phyloP scores from a whole-genome alignment of 2,888 invertebrate species.

The Oscheius myriophilus region DNA sequence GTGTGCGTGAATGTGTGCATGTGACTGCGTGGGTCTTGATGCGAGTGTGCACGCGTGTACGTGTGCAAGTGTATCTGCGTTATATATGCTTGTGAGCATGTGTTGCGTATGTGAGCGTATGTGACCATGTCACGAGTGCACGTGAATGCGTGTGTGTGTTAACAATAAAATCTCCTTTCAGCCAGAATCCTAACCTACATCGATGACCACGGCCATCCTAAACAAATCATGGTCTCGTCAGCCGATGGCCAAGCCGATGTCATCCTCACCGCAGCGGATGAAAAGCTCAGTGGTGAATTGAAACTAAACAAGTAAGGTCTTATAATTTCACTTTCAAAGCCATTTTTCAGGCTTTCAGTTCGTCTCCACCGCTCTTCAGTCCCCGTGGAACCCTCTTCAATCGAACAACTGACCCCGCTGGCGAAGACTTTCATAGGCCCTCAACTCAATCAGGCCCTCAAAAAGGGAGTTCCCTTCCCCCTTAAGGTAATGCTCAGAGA shows the following conservation, averaged over 20 bases:
- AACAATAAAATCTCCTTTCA: slow-evolving; percentile 30
- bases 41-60: no score
- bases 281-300: slow-evolving; percentile 58
- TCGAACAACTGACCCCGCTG: slow-evolving; percentile 65
- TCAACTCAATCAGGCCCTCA: slow-evolving; percentile 56
- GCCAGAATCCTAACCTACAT: slow-evolving; percentile 67
- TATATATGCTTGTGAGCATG: no score
- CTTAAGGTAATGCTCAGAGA: slow-evolving; percentile 47
- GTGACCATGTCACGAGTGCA: no score
- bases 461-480: slow-evolving; percentile 67
- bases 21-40: no score
- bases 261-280: slow-evolving; percentile 51
- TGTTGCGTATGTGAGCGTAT: no score
- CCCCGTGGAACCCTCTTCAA: slow-evolving; percentile 60
- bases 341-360: slow-evolving; percentile 45
- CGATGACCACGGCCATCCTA: slow-evolving; percentile 35
- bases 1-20: no score
- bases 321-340: background rate
- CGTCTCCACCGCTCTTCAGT: slow-evolving; percentile 64
- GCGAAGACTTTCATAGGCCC: slow-evolving; percentile 68
- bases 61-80: no score
- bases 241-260: slow-evolving; percentile 67
- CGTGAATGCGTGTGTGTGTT: no score
- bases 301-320: slow-evolving; percentile 55
- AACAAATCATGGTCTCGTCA: slow-evolving; percentile 62